Conservation (phyloP, 2,797 vertebrate species). For the Selene dorsalis region DNA sequence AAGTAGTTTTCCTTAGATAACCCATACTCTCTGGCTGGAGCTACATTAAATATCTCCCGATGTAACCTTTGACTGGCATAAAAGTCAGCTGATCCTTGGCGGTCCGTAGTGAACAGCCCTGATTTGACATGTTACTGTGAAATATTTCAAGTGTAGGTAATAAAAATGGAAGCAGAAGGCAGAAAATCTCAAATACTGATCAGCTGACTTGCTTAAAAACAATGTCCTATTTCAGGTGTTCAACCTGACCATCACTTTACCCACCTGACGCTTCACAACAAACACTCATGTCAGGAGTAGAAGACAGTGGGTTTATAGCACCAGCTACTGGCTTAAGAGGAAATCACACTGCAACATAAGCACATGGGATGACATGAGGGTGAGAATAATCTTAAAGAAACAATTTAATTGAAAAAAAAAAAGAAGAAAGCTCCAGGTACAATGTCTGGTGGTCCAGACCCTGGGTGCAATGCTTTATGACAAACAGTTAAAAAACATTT, state of each 20-base stretch:
- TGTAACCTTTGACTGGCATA: neutral
- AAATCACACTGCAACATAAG: constrained; percentile 10
- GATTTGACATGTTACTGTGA: neutral
- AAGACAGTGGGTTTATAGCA: constrained; percentile 12
- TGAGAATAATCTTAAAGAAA: neutral
- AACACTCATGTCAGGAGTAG: neutral
- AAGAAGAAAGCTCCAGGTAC: constrained; percentile 91
- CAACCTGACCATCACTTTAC: neutral
- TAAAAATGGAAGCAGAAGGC: neutral
- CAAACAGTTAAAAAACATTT: constrained; percentile 25
- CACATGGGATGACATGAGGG: neutral
- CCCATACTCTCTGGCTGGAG: neutral
- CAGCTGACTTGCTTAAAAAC: neutral
- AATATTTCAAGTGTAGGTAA: neutral
- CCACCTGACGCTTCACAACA: neutral
- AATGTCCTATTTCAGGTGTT: neutral
- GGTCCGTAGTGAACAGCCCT: neutral
- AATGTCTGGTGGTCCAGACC: constrained; percentile 91
- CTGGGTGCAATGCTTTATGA: constrained; percentile 94
- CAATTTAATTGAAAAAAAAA: constrained; percentile 72
- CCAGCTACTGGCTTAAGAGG: constrained; percentile 28
- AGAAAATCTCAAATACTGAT: neutral
- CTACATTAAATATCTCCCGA: neutral
- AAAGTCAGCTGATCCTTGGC: accelerated
- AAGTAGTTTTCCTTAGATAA: neutral